Evolutionary conservation across 2,113 vertebrate species (phyloP).

Genomic region (Leuciscus idus): DNA sequence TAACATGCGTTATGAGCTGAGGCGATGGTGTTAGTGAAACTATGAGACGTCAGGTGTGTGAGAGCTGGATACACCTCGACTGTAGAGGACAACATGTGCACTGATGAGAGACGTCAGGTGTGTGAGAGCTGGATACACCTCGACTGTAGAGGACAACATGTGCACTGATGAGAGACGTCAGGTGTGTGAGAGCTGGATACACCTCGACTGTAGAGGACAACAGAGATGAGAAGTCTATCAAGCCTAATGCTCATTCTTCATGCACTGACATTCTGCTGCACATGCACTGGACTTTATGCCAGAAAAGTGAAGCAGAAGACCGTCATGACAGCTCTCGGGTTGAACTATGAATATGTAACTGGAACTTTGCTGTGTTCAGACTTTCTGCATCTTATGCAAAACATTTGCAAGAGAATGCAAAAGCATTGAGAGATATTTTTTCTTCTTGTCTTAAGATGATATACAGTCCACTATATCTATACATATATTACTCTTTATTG

Average conservation of each 20-base stretch:
- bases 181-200: too few species aligned
- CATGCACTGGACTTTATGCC: neutral
- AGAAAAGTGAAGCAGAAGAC: too few species aligned
- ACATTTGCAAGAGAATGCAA: too few species aligned
- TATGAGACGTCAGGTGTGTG: neutral
- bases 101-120: too few species aligned
- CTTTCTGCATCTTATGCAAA: neutral
- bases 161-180: too few species aligned
- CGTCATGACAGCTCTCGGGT: neutral
- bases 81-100: too few species aligned
- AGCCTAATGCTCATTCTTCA: neutral
- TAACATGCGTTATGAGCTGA: constrained; percentile 42
- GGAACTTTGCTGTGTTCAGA: neutral
- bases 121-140: too few species aligned
- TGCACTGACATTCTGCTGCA: neutral
- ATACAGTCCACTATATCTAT: neutral
- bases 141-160: too few species aligned
- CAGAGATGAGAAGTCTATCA: neutral
- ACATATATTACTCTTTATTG: neutral
- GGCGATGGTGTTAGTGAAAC: neutral
- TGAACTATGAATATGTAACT: neutral
- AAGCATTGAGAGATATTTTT: too few species aligned
- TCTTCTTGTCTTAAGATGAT: neutral
- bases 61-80: too few species aligned
- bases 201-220: too few species aligned